These are phyloP conservation scores for Pelobates fuscus DNA, from an alignment of 2,113 vertebrate species.

Conservation along the genomic window DNA sequence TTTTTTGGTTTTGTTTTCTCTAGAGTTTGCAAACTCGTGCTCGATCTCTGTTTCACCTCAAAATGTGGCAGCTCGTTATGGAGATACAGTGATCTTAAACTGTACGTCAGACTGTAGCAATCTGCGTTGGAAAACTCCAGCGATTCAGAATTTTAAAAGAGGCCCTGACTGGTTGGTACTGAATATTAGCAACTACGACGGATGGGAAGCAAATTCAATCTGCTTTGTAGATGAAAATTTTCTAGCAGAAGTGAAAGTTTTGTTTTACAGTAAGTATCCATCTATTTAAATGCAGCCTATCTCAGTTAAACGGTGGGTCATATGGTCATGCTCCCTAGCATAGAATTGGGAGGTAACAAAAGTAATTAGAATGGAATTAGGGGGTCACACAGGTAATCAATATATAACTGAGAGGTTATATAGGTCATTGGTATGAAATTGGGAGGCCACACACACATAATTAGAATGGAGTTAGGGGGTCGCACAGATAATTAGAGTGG, in stretches of 20 bases:
- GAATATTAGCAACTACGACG: neutral
- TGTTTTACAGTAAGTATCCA: neutral
- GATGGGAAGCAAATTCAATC: neutral
- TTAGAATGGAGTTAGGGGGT: no score
- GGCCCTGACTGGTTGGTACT: neutral
- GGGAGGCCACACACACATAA: no score
- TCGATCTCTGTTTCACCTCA: conserved; percentile 1
- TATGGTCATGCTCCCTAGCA: no score
- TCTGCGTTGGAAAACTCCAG: conserved; percentile 12
- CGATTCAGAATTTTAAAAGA: rapidly evolving
- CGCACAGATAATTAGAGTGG: no score
- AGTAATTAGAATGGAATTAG: no score
- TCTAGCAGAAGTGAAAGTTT: neutral
- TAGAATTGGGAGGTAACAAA: no score
- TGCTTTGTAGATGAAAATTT: neutral
- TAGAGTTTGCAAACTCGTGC: neutral
- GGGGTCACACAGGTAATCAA: no score
- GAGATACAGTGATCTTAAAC: conserved; percentile 50
- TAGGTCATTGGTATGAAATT: no score
- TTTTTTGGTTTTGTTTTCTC: neutral
- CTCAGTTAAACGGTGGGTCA: no score
- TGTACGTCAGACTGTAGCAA: conserved; percentile 51
- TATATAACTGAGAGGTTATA: no score
- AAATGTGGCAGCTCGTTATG: conserved; percentile 27
- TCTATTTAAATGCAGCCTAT: no score